Conservation (phyloP, 2,888 invertebrate species). For the Conomelus anceps region DNA sequence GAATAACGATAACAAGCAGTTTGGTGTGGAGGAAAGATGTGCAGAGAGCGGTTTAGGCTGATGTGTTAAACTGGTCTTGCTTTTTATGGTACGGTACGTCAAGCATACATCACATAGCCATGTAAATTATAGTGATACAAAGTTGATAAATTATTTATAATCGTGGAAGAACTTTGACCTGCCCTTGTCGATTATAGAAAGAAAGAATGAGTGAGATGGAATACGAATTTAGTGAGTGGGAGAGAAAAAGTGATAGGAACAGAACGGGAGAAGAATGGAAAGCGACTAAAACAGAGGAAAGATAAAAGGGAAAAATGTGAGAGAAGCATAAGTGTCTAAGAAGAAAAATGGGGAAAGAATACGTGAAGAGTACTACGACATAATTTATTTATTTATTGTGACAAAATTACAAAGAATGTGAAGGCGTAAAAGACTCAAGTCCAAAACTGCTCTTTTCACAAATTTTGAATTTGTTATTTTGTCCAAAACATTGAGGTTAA, state of each 20-base stretch:
- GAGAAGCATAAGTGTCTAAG: no score
- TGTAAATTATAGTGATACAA: background rate
- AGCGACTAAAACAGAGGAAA: background rate
- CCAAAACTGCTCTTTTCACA: no score
- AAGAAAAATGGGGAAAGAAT: no score
- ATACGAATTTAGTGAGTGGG: background rate
- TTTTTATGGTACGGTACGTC: background rate
- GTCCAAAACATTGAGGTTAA: no score
- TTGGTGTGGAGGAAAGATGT: background rate
- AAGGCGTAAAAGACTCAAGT: no score
- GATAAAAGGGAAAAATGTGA: no score
- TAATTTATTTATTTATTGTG: no score
- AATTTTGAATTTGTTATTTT: no score
- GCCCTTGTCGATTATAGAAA: background rate
- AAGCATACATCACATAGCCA: background rate
- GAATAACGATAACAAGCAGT: background rate
- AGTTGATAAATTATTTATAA: background rate
- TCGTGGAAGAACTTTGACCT: background rate
- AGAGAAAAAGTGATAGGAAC: background rate
- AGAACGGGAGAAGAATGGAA: background rate
- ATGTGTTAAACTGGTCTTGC: background rate
- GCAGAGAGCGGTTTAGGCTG: background rate
- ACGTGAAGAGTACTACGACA: no score
- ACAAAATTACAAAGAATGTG: no score
- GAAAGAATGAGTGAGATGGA: background rate